These are phyloP conservation scores for Heliconius cydno DNA, from an alignment of 2,888 invertebrate genomes.

Conservation along the genomic window DNA sequence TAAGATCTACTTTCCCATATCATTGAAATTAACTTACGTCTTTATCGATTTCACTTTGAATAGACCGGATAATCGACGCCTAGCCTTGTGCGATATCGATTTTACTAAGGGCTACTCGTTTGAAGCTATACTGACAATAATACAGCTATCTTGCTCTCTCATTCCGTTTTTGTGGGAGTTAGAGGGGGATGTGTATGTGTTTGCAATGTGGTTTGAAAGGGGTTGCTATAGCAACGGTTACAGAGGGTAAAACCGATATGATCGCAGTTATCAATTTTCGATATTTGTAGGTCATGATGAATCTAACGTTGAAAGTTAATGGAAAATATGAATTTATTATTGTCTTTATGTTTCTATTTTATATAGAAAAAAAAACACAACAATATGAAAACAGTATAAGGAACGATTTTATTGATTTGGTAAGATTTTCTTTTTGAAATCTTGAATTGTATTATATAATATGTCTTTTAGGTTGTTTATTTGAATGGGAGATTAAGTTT, in stretches of 20 bases:
- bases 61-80: constrained; percentile 80
- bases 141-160: constrained; percentile 56
- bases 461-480: neutral
- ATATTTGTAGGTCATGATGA: constrained; percentile 74
- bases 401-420: constrained; percentile 66
- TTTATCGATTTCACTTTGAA: constrained; percentile 49
- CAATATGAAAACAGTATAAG: constrained; percentile 44
- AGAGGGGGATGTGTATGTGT: constrained; percentile 54
- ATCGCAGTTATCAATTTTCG: constrained; percentile 67
- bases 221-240: constrained; percentile 74
- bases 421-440: constrained; percentile 53
- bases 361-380: constrained; percentile 46
- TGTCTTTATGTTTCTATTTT: neutral
- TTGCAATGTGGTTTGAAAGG: constrained; percentile 51
- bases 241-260: constrained; percentile 76
- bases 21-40: constrained; percentile 43
- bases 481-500: neutral
- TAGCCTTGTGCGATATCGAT: constrained; percentile 84
- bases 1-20: constrained; percentile 46
- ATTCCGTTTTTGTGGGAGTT: constrained; percentile 38
- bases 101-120: constrained; percentile 73
- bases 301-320: constrained; percentile 61
- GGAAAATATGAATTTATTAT: constrained; percentile 56
- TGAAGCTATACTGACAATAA: constrained; percentile 54
- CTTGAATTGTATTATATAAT: neutral